These are phyloP conservation scores for Nymphalis c-album DNA, from an alignment of 2,888 invertebrate genomes.

Conservation along the genomic window DNA sequence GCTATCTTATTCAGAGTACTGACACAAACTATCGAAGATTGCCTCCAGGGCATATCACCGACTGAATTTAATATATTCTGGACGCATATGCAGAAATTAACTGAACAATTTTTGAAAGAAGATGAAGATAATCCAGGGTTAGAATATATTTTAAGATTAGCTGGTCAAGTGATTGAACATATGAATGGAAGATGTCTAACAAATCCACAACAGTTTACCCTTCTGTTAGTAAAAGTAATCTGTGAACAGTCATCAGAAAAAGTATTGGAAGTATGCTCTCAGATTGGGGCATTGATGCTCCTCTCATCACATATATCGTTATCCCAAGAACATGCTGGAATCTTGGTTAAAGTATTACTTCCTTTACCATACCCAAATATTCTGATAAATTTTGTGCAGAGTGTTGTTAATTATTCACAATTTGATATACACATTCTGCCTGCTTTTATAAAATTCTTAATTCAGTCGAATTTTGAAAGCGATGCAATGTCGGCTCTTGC, in stretches of 20 bases:
- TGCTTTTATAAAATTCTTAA: conserved; percentile 82
- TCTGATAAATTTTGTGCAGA: conserved; percentile 84
- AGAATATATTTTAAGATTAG: conserved; percentile 78
- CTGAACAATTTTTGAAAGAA: conserved; percentile 63
- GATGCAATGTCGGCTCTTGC: conserved; percentile 83
- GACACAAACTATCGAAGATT: conserved; percentile 83
- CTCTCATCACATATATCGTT: conserved; percentile 83
- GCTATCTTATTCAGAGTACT: conserved; percentile 84
- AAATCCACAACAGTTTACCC: conserved; percentile 82
- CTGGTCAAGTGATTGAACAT: conserved; percentile 83
- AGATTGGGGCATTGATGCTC: conserved; percentile 82
- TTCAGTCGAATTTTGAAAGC: conserved; percentile 77
- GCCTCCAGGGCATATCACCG: conserved; percentile 82
- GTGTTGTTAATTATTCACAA: conserved; percentile 84
- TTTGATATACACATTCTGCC: conserved; percentile 89
- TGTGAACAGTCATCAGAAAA: conserved; percentile 70
- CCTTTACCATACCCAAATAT: conserved; percentile 79
- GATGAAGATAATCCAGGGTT: conserved; percentile 61
- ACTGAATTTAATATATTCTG: conserved; percentile 86
- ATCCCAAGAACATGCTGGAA: conserved; percentile 87
- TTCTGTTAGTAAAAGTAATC: conserved; percentile 79
- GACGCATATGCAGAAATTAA: conserved; percentile 70
- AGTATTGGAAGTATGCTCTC: conserved; percentile 73
- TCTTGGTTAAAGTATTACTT: conserved; percentile 84
- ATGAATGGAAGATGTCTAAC: conserved; percentile 84